Base-by-base conservation (phyloP, 1,140 invertebrate species). In the Ylistrum balloti region DNA sequence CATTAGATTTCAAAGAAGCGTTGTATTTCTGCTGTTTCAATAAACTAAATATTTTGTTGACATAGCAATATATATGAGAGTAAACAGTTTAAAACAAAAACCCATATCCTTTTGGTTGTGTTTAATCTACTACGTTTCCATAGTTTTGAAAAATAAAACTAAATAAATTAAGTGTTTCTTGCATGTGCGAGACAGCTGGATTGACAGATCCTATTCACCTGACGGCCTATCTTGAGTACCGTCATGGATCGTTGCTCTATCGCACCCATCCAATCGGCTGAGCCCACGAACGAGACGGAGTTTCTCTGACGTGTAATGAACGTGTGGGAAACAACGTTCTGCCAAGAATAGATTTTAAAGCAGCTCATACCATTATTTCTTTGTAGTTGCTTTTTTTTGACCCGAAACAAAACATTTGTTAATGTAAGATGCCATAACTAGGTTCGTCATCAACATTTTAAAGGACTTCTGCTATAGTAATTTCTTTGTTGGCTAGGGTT, bases 121-220 rank as follows among this genome's bases (percentile, higher is more conserved):
- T 38, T 7, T 38, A 28, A n/a, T 74, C 17, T 28, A 74, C n/a
- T 28, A 28, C n/a, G 56, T 74, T 74, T 74, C n/a, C 56, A 74
- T 74, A 74, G n/a, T 74, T 74, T 74, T 74, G 45, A 48, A 74
- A 74, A 74, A 74, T 74, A 74, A 74, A 74, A 74, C 56, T n/a
- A 74, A 28, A 74, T 22, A 74, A n/a, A 74, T 74, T 74, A 74
- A 74, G 56, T 17, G 15, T 17, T 28, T 28, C 28, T 74, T 74
- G 28, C 56, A 74, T 74, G 56, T 74, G 56, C 22, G 22, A 74
- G 56, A 74, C 56, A 74, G 56, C 56, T 74, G 56, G 56, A 74
- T 74, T 74, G 56, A 74, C 56, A 74, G 56, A 74, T 74, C 56
- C n/a, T 74, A 74, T 74, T 74, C 56, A 74, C 56, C 56, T 74